phyloP scores from a whole-genome alignment of 2,888 invertebrate species.

The Ichneumoninae sp. region DNA sequence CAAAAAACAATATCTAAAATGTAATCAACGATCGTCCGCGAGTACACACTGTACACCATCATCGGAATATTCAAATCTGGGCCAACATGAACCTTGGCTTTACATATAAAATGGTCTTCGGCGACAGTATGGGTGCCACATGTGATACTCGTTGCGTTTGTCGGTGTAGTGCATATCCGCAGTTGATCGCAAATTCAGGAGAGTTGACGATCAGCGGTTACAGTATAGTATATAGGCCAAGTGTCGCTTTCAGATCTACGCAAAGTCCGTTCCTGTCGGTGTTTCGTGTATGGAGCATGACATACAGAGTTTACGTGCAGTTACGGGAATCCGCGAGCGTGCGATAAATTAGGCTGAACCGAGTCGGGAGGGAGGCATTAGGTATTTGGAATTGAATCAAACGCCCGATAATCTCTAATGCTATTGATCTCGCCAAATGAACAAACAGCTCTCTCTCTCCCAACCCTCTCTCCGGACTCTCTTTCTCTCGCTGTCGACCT shows the following conservation, averaged over 20 bases:
- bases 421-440: conserved; percentile 72
- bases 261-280: conserved; percentile 46
- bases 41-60: background rate
- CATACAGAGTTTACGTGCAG: background rate
- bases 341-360: conserved; percentile 67
- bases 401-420: conserved; percentile 76
- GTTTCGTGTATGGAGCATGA: conserved; percentile 11
- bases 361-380: conserved; percentile 23
- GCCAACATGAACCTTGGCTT: conserved; percentile 37
- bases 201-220: conserved; percentile 32
- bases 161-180: conserved; percentile 31
- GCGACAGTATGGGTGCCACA: conserved; percentile 15
- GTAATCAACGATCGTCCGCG: background rate
- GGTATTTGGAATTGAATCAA: conserved; percentile 77
- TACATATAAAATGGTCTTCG: conserved; percentile 60
- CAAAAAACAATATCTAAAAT: background rate
- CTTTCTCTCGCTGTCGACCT: background rate
- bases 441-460: background rate
- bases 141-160: background rate
- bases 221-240: conserved; percentile 25
- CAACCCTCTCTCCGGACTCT: background rate
- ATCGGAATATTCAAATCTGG: conserved; percentile 33
- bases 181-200: conserved; percentile 24
- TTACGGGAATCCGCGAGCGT: conserved; percentile 50
- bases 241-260: conserved; percentile 40